These are phyloP conservation scores for Pasiphila rectangulata DNA, from an alignment of 2,888 invertebrate species.

Conservation along the genomic window DNA sequence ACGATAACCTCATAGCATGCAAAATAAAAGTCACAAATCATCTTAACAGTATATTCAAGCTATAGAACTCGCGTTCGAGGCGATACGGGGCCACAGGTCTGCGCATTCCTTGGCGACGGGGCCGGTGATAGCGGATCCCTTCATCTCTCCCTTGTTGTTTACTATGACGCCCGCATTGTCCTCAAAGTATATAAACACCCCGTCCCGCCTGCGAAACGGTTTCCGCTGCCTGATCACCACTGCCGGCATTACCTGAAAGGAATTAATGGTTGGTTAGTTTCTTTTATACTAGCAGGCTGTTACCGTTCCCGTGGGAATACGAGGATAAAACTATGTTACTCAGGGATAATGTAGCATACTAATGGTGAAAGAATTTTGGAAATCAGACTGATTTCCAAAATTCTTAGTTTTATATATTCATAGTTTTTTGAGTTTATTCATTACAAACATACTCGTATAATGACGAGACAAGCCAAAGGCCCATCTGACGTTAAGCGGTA, in stretches of 20 bases:
- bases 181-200: constrained; percentile 99
- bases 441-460: no score
- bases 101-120: constrained; percentile 99
- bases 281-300: no score
- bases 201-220: constrained; percentile 99
- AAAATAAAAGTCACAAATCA: constrained; percentile 16
- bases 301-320: no score
- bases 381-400: no score
- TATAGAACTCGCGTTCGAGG: constrained; percentile 99
- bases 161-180: constrained; percentile 99
- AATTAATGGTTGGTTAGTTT: not conserved
- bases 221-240: constrained; percentile 99
- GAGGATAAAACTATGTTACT: no score
- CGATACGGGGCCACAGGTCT: constrained; percentile 99
- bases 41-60: constrained; percentile 82
- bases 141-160: constrained; percentile 99
- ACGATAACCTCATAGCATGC: not conserved
- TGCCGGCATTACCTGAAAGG: constrained; percentile 95
- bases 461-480: no score
- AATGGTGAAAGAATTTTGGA: no score
- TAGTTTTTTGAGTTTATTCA: no score
- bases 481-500: no score
- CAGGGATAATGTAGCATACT: no score
- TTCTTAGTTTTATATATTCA: no score
- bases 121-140: constrained; percentile 99